Evolutionary conservation across 2,797 vertebrate genomes (phyloP).

Genomic region (Salmo trutta): DNA sequence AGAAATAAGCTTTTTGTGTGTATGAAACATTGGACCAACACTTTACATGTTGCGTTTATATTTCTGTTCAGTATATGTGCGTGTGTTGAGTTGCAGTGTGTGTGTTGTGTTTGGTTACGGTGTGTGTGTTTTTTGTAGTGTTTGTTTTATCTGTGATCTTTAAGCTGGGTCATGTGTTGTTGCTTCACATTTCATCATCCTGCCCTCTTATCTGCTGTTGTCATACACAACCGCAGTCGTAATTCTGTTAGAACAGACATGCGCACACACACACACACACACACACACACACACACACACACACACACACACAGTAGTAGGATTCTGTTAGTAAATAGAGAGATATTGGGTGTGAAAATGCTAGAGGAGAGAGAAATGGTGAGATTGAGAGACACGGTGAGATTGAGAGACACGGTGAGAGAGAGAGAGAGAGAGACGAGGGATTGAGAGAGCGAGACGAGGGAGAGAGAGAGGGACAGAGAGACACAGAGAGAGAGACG

Average conservation of each 20-base stretch:
- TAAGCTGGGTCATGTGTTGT: constrained; percentile 79
- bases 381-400: too few relatives aligned
- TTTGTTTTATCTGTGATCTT: constrained; percentile 75
- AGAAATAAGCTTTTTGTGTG: too few relatives aligned
- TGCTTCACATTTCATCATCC: constrained; percentile 83
- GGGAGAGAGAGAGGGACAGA: not conserved
- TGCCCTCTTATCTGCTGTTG: constrained; percentile 75
- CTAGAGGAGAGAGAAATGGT: constrained; percentile 36
- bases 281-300: constrained; percentile 46
- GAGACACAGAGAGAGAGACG: constrained; percentile 10
- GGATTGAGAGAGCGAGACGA: too few relatives aligned
- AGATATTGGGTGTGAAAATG: constrained; percentile 63
- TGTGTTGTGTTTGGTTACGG: constrained; percentile 18
- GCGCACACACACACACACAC: constrained; percentile 6
- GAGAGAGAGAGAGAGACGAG: not conserved
- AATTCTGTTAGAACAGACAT: constrained; percentile 70
- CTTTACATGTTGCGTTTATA: too few relatives aligned
- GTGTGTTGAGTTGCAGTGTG: constrained; percentile 24
- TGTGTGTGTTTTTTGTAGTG: constrained; percentile 47
- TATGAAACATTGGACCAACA: too few relatives aligned
- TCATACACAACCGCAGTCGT: constrained; percentile 74
- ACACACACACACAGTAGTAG: constrained; percentile 21
- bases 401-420: too few relatives aligned
- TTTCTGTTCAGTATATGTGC: not conserved
- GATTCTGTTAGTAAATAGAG: constrained; percentile 54